Conservation (phyloP, 2,888 invertebrate species). For the Drosophila nr. medialis region DNA sequence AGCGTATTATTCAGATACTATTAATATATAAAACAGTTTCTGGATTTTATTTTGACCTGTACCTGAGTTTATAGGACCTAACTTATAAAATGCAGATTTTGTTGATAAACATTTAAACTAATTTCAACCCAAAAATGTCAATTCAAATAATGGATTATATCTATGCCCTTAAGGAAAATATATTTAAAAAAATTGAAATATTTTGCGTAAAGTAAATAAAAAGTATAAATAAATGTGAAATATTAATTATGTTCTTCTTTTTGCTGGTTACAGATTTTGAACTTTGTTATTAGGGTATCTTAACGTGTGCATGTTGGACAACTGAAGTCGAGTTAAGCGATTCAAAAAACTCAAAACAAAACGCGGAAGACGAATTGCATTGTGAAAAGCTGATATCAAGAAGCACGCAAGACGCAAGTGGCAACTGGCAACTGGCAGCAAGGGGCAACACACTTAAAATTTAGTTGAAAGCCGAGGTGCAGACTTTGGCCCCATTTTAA, state of each 20-base stretch:
- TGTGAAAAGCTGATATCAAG: constrained; percentile 55
- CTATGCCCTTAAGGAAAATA: neutral
- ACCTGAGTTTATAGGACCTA: neutral
- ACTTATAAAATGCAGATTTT: neutral
- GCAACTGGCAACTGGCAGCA: neutral
- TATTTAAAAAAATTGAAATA: fast-evolving
- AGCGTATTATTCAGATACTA: neutral
- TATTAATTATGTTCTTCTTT: neutral
- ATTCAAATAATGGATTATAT: neutral
- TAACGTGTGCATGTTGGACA: constrained; percentile 2
- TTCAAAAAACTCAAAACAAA: constrained; percentile 37
- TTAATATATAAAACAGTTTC: neutral
- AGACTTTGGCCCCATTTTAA: constrained; percentile 63
- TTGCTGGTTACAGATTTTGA: neutral
- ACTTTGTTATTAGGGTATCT: neutral
- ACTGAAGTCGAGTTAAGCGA: constrained; percentile 14
- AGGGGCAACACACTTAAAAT: neutral
- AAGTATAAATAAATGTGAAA: neutral
- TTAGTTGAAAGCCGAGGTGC: constrained; percentile 8
- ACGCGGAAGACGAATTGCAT: constrained; percentile 36
- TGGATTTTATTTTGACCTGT: neutral
- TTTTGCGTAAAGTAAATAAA: neutral
- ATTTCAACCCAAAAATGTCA: neutral
- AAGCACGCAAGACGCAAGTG: constrained; percentile 54
- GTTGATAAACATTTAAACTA: neutral